These are phyloP conservation scores for Antigone vipio DNA, from an alignment of 2,113 vertebrate genomes.

Conservation along the genomic window DNA sequence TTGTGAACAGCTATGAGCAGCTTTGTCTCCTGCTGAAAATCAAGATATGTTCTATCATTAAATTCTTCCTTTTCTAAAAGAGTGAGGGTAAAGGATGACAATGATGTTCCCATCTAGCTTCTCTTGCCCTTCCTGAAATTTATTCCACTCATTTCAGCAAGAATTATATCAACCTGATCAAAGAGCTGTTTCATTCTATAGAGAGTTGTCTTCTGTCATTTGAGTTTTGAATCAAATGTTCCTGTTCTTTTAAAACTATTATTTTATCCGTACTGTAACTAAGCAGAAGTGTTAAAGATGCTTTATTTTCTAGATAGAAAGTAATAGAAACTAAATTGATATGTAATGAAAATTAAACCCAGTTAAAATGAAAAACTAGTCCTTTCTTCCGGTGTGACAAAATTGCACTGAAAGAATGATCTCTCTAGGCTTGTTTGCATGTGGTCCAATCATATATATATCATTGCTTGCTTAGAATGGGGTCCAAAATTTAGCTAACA, in stretches of 20 bases:
- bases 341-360: neutral
- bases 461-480: neutral
- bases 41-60: neutral
- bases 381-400: neutral
- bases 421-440: neutral
- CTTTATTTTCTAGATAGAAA: neutral
- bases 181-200: neutral
- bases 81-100: neutral
- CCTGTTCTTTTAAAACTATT: neutral
- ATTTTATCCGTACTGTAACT: neutral
- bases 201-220: neutral
- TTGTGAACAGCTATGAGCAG: too few relatives aligned
- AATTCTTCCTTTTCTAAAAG: neutral
- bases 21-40: neutral
- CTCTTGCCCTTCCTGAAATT: neutral
- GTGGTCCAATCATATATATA: neutral
- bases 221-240: neutral
- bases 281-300: neutral
- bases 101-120: neutral
- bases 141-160: neutral
- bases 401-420: neutral
- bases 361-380: neutral
- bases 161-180: rapidly evolving
- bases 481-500: neutral
- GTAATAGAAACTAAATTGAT: neutral